phyloP scores from a whole-genome alignment of 2,113 vertebrate genomes.

The Mellivora capensis region DNA sequence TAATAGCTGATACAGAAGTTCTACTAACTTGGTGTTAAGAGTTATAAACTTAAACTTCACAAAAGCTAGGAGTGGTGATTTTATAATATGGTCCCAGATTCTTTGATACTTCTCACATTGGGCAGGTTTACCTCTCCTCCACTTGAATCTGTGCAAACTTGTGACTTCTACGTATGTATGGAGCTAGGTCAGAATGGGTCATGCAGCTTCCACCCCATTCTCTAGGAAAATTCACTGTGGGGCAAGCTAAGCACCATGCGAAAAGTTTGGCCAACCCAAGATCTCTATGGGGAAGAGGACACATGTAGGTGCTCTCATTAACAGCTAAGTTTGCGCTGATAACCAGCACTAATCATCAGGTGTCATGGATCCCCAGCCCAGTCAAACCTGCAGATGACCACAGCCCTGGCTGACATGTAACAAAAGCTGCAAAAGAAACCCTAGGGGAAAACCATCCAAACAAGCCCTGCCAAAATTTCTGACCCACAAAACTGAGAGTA shows the following conservation, averaged over 20 bases:
- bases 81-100: not conserved
- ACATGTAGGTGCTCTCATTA: not conserved
- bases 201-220: not conserved
- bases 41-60: conserved; percentile 11
- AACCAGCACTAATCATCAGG: not conserved
- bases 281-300: not conserved
- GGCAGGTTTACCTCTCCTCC: not conserved
- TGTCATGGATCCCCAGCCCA: not conserved
- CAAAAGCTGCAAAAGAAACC: not conserved
- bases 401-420: not conserved
- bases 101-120: not conserved
- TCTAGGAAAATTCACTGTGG: not conserved
- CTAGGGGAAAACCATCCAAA: not conserved
- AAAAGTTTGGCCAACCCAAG: not conserved
- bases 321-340: not conserved
- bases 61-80: not conserved
- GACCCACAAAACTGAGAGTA: not conserved
- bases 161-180: not conserved
- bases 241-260: not conserved
- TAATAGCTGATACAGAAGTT: not conserved
- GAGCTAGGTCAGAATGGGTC: not conserved
- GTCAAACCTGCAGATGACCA: not conserved
- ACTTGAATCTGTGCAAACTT: not conserved
- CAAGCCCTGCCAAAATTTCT: not conserved
- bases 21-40: not conserved